phyloP scores from a whole-genome alignment of 2,113 vertebrate species.

The Larimichthys crocea region DNA sequence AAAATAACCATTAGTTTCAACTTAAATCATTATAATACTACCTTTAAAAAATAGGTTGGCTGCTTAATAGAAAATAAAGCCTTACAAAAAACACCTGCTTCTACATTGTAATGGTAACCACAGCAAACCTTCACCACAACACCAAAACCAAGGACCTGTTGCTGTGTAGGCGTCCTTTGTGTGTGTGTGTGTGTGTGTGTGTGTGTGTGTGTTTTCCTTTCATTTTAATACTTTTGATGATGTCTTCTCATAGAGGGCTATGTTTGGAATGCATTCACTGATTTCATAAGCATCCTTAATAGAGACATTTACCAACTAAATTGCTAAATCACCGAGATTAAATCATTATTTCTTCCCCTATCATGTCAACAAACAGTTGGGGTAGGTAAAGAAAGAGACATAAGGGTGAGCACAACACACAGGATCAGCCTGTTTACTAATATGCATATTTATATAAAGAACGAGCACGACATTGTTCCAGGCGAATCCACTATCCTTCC shows the following conservation, averaged over 20 bases:
- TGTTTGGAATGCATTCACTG: not conserved
- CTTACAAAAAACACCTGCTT: not conserved
- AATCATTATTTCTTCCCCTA: not conserved
- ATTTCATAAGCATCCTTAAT: conserved; percentile 24
- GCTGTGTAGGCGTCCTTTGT: not conserved
- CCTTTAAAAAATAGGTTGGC: not conserved
- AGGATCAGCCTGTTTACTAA: not conserved
- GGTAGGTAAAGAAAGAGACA: not conserved
- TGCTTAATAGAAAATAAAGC: not conserved
- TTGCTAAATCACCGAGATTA: conserved; percentile 17
- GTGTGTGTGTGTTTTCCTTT: not conserved
- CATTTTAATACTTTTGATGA: not conserved
- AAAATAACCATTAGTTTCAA: not conserved
- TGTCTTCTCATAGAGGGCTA: not conserved
- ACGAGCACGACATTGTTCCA: not conserved
- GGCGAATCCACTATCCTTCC: not conserved
- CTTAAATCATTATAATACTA: not conserved
- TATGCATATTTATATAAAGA: not conserved
- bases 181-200: not conserved
- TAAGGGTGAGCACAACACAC: not conserved
- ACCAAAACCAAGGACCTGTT: conserved; percentile 29
- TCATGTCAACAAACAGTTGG: not conserved
- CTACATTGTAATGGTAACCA: not conserved
- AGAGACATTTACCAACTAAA: conserved; percentile 31
- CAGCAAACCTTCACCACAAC: not conserved